Evolutionary conservation across 2,888 invertebrate species (phyloP).

Genomic region (Drosophila mercatorum): DNA sequence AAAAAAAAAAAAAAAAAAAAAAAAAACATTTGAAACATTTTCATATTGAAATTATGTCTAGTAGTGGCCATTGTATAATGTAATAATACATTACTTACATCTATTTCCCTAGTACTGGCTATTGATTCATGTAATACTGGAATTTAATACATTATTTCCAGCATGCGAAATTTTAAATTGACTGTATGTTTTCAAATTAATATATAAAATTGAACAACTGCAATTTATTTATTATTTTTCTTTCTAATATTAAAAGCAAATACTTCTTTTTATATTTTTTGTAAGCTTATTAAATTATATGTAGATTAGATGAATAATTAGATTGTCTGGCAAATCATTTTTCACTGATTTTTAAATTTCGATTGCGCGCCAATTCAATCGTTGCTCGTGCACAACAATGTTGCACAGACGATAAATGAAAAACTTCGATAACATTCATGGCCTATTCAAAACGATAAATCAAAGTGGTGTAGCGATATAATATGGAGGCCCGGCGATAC

Average conservation of each 20-base stretch:
- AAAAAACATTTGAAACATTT: neutral
- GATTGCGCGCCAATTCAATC: constrained; percentile 12
- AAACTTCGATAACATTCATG: constrained; percentile 12
- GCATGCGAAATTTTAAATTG: neutral
- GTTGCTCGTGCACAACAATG: constrained; percentile 3
- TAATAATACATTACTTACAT: neutral
- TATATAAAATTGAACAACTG: neutral
- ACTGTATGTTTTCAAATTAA: too few species aligned
- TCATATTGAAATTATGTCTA: neutral
- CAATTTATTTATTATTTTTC: neutral
- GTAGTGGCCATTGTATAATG: neutral
- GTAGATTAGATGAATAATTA: neutral
- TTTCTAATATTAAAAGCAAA: neutral
- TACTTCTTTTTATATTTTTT: neutral
- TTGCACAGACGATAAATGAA: constrained; percentile 19
- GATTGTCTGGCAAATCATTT: neutral
- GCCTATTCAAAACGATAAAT: constrained; percentile 21
- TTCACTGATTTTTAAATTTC: constrained; percentile 14
- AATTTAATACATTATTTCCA: neutral
- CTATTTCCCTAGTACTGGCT: too few species aligned
- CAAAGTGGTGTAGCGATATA: constrained; percentile 15
- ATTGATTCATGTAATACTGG: too few species aligned
- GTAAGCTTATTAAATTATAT: neutral
- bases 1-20: neutral
- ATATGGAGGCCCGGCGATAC: constrained; percentile 38